phyloP scores from a whole-genome alignment of 2,113 vertebrate genomes.

The Stomatorhinus ivindoensis region DNA sequence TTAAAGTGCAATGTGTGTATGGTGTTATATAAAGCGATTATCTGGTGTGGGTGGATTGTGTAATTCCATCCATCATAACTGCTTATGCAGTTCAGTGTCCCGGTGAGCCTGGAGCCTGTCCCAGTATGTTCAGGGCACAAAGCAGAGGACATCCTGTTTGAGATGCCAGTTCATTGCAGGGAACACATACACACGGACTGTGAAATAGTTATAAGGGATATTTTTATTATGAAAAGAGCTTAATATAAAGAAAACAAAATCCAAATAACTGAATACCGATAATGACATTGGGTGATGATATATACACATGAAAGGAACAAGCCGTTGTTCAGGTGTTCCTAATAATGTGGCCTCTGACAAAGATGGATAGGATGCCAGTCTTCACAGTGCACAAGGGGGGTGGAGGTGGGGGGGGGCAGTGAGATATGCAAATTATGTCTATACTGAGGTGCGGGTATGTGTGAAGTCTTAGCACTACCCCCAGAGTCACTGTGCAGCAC shows the following conservation, averaged over 20 bases:
- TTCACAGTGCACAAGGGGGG: not conserved
- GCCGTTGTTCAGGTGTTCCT: not conserved
- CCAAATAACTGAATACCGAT: not conserved
- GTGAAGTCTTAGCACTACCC: not conserved
- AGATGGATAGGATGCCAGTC: not conserved
- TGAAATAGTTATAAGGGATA: not conserved
- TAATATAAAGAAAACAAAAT: not conserved
- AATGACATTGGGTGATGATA: not conserved
- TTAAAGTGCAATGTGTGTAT: not conserved
- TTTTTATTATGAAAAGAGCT: not conserved
- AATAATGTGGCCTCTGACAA: not conserved
- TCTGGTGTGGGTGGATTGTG: not conserved
- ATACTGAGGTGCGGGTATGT: not conserved
- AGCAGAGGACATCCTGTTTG: not conserved
- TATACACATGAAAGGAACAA: not conserved
- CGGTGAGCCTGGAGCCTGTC: not conserved
- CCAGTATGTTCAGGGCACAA: not conserved
- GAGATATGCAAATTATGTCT: not conserved
- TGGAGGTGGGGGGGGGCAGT: not conserved
- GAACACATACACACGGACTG: not conserved
- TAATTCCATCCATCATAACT: not conserved
- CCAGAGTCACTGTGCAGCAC: not conserved
- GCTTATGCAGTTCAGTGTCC: not conserved
- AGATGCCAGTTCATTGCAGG: not conserved
- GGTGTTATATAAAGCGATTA: not conserved